A percentile compares a stretch with the other conserved stretches of the same genome.
Evolutionary conservation across 2,888 invertebrate genomes (phyloP).

Genomic region (Sarcophaga caerulescens): DNA sequence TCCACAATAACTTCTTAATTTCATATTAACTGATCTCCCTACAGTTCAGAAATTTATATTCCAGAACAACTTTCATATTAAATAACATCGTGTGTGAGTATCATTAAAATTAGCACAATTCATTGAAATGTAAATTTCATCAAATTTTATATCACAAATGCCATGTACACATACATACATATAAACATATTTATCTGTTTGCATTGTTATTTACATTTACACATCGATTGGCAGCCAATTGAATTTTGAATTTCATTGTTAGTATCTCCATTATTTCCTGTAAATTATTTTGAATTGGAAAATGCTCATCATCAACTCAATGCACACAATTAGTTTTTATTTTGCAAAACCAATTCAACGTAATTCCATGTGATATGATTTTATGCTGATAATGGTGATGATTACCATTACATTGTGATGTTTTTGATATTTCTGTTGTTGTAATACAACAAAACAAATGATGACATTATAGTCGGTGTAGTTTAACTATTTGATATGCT

Average conservation of each 20-base stretch:
- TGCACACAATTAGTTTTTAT: conserved; percentile 58
- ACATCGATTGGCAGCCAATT: conserved; percentile 30
- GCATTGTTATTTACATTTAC: neutral
- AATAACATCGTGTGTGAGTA: too few relatives aligned
- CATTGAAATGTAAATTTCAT: conserved; percentile 28
- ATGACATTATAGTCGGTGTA: too few relatives aligned
- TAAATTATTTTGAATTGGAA: conserved; percentile 54
- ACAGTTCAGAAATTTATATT: too few relatives aligned
- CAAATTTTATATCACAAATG: neutral
- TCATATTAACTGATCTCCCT: too few relatives aligned
- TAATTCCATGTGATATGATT: conserved; percentile 5
- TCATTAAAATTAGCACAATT: neutral
- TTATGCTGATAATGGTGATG: conserved; percentile 18
- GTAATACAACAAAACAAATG: too few relatives aligned
- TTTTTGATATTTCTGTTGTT: neutral
- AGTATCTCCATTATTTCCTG: conserved; percentile 28
- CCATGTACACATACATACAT: too few relatives aligned
- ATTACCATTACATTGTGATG: neutral
- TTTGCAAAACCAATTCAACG: conserved; percentile 38
- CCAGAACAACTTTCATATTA: too few relatives aligned
- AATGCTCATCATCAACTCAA: conserved; percentile 52
- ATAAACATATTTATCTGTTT: neutral
- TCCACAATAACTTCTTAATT: too few relatives aligned
- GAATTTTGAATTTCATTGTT: conserved; percentile 55
- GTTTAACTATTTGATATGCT: too few relatives aligned